phyloP scores from a whole-genome alignment of 2,888 invertebrate species.

The Catocala fraxini region DNA sequence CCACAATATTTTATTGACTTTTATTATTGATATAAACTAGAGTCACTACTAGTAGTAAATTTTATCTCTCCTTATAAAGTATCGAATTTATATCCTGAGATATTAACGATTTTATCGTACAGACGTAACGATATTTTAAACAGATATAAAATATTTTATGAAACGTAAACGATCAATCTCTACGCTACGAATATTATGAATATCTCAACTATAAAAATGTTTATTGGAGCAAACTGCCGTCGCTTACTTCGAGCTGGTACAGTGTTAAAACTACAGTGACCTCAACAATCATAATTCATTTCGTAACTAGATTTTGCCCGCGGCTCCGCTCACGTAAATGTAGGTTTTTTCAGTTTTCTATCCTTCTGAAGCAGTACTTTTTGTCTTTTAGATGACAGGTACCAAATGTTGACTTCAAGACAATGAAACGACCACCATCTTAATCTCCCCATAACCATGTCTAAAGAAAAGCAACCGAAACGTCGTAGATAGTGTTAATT shows the following conservation, averaged over 20 bases:
- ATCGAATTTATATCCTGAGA: constrained; percentile 13
- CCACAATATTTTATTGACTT: too few relatives aligned
- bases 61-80: constrained; percentile 6
- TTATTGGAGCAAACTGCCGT: neutral
- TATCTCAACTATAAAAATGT: constrained; percentile 13
- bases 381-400: too few relatives aligned
- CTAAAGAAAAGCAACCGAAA: too few relatives aligned
- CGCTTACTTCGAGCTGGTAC: neutral
- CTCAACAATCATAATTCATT: neutral
- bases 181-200: constrained; percentile 13
- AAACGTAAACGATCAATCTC: constrained; percentile 19
- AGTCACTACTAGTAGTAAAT: constrained; percentile 1
- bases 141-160: constrained; percentile 38
- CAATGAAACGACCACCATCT: too few relatives aligned
- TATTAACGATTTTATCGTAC: constrained; percentile 10
- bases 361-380: too few relatives aligned
- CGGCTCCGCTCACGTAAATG: too few relatives aligned
- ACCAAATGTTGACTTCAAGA: too few relatives aligned
- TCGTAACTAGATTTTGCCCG: too few relatives aligned
- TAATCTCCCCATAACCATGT: too few relatives aligned
- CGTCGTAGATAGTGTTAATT: too few relatives aligned
- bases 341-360: too few relatives aligned
- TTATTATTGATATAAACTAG: neutral
- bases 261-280: neutral
- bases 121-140: constrained; percentile 23